Percentiles rank a stretch among this genome's conserved stretches.
These are phyloP conservation scores for Coremacera marginata DNA, from an alignment of 2,888 invertebrate species.

Conservation along the genomic window DNA sequence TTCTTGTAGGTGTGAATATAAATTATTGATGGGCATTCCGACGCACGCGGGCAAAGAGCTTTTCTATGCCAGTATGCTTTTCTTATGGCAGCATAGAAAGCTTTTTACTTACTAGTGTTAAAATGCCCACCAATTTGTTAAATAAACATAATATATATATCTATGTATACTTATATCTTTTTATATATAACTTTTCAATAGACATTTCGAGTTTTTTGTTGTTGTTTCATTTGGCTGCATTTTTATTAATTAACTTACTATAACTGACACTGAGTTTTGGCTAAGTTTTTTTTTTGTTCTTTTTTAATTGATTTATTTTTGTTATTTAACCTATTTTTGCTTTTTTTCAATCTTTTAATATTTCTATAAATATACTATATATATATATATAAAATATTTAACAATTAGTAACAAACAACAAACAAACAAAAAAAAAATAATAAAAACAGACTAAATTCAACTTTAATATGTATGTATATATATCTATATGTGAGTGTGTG, in stretches of 20 bases:
- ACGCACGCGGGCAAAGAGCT: too few species aligned
- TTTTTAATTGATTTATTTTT: slow-evolving; percentile 6
- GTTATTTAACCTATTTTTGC: not conserved
- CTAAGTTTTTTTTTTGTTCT: not conserved
- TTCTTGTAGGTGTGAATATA: not conserved
- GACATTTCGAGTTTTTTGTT: slow-evolving; percentile 27
- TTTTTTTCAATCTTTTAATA: not conserved
- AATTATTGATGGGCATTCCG: too few species aligned
- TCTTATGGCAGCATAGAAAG: too few species aligned
- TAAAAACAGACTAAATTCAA: slow-evolving; percentile 25
- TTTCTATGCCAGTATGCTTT: too few species aligned
- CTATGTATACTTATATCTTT: not conserved
- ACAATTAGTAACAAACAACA: slow-evolving; percentile 40
- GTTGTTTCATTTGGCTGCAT: not conserved
- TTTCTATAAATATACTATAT: not conserved
- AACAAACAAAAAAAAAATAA: slow-evolving; percentile 25
- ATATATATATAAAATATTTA: slow-evolving; percentile 31
- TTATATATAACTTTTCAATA: not conserved
- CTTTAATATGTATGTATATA: slow-evolving; percentile 38
- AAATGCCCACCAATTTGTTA: too few species aligned
- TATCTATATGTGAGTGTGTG: slow-evolving; percentile 37
- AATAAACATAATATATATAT: not conserved
- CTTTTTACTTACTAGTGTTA: too few species aligned
- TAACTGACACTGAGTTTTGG: slow-evolving; percentile 15
- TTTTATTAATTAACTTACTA: slow-evolving; percentile 12